phyloP scores from a whole-genome alignment of 1,140 invertebrate species.

The Drosophila mauritiana region DNA sequence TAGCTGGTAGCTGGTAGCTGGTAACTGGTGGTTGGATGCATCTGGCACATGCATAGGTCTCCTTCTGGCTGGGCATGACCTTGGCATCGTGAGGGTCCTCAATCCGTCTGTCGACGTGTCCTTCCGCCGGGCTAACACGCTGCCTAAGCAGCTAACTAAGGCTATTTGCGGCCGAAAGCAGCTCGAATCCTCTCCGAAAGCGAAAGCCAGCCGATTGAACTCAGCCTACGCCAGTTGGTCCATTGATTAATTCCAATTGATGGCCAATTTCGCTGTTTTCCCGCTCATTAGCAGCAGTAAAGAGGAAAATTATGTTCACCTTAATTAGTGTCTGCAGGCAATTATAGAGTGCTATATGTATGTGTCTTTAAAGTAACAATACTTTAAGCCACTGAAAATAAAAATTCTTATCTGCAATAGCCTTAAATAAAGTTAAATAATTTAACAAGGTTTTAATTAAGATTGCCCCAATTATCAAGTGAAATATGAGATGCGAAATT shows the following conservation, averaged over 20 bases:
- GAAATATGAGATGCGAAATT: background rate
- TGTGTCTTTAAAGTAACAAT: no score
- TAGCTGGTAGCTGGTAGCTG: background rate
- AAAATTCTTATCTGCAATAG: background rate
- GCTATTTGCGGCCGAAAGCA: slow-evolving; percentile 22
- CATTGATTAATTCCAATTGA: slow-evolving; percentile 33
- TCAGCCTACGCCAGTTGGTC: slow-evolving; percentile 8
- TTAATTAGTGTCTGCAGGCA: background rate
- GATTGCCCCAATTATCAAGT: background rate
- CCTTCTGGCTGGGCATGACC: slow-evolving; percentile 43
- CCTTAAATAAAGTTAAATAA: background rate
- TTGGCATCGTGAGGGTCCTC: slow-evolving; percentile 56
- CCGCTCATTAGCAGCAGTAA: slow-evolving; percentile 4
- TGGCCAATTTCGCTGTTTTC: slow-evolving; percentile 17
- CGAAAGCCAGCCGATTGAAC: background rate
- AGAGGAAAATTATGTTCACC: slow-evolving; percentile 2
- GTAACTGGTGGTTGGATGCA: no score
- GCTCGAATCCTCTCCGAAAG: slow-evolving; percentile 3
- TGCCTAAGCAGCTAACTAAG: slow-evolving; percentile 47
- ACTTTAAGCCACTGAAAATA: no score
- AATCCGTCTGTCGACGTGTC: slow-evolving; percentile 55
- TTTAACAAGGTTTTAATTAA: background rate
- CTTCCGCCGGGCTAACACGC: slow-evolving; percentile 35
- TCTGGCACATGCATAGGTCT: background rate
- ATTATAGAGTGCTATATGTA: background rate